phyloP scores from a whole-genome alignment of 92 coral and sea anemone genomes.

The Blastomussa wellsi region DNA sequence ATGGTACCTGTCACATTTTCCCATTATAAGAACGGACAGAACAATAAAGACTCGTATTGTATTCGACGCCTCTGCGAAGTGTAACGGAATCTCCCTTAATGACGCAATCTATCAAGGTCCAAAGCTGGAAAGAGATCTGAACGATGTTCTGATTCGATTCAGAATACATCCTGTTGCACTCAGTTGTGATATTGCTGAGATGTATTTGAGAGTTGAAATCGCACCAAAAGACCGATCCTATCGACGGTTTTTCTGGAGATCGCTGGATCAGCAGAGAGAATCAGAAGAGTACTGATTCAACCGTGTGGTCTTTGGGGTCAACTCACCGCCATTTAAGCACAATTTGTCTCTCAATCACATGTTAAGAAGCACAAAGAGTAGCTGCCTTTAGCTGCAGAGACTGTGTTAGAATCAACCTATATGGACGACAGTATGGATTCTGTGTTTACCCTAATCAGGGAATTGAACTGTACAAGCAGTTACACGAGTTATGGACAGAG shows the following conservation, averaged over 20 bases:
- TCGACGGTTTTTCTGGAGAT: conserved; percentile 23
- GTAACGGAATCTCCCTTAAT: conserved; percentile 55
- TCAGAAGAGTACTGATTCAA: too few relatives aligned
- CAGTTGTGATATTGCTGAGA: conserved; percentile 70
- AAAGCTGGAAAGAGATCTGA: conserved; percentile 57
- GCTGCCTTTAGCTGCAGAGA: background rate
- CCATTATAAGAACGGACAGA: conserved; percentile 57
- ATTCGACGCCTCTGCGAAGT: conserved; percentile 72
- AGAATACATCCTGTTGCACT: conserved; percentile 61
- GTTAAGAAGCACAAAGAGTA: background rate
- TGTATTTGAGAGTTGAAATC: conserved; percentile 64
- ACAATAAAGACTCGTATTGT: conserved; percentile 72
- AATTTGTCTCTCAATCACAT: background rate
- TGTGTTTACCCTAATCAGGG: conserved; percentile 31
- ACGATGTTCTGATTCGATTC: conserved; percentile 52
- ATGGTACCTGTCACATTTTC: conserved; percentile 55
- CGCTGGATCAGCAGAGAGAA: background rate
- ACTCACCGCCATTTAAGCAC: conserved; percentile 48
- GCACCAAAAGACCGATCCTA: conserved; percentile 51
- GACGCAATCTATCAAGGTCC: conserved; percentile 68
- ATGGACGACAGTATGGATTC: conserved; percentile 57
- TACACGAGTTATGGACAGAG: conserved; percentile 41
- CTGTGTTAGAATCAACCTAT: background rate
- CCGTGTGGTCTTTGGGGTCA: background rate
- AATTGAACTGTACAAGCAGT: conserved; percentile 46